Conservation (phyloP, 2,797 vertebrate genomes). For the Parambassis ranga region DNA sequence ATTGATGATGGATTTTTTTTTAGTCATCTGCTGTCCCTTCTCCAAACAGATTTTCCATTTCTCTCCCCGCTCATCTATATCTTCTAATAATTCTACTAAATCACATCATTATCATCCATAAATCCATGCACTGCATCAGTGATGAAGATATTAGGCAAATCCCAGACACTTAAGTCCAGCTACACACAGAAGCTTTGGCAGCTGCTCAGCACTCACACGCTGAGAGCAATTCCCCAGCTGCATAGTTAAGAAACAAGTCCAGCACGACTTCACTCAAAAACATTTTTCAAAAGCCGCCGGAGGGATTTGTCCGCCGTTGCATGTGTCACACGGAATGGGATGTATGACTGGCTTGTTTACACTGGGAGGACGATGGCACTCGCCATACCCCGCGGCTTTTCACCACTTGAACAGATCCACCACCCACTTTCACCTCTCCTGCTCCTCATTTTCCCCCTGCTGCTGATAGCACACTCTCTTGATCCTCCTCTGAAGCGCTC, state of each 20-base stretch:
- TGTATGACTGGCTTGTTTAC: constrained; percentile 32
- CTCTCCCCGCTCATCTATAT: background rate
- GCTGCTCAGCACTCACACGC: background rate
- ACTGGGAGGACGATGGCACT: constrained; percentile 12
- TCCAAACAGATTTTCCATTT: constrained; percentile 15
- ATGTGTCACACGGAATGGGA: constrained; percentile 15
- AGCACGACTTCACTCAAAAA: constrained; percentile 7
- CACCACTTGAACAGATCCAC: constrained; percentile 44
- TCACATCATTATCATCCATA: background rate
- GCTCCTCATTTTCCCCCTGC: constrained; percentile 37
- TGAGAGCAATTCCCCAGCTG: background rate
- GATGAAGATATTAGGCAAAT: background rate
- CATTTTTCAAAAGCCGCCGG: background rate
- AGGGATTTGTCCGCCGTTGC: constrained; percentile 24
- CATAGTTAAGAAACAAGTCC: background rate
- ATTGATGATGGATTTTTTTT: constrained; percentile 31
- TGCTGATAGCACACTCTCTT: constrained; percentile 45
- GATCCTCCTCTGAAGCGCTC: constrained; percentile 32
- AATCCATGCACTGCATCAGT: background rate
- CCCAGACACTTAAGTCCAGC: background rate
- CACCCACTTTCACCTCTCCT: constrained; percentile 9
- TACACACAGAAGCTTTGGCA: background rate
- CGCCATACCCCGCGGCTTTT: constrained; percentile 41
- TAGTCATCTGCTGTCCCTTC: background rate
- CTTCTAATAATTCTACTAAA: background rate